These are phyloP conservation scores for Psilopsiagon aurifrons DNA, from an alignment of 2,113 vertebrate genomes.

Conservation along the genomic window DNA sequence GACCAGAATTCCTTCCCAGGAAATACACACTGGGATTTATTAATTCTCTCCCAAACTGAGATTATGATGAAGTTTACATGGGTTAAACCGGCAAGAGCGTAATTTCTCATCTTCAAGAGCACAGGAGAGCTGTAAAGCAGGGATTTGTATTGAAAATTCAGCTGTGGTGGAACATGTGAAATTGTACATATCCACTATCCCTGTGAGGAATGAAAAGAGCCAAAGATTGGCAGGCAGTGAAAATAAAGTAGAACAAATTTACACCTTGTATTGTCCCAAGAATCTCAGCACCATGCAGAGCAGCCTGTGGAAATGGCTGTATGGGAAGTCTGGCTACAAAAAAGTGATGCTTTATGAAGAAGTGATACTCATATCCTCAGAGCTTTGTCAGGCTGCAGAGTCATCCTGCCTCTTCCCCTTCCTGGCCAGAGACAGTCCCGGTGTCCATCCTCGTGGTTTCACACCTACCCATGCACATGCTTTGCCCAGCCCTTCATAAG, in stretches of 20 bases:
- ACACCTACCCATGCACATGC: rapidly evolving
- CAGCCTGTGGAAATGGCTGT: neutral
- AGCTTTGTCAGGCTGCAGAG: neutral
- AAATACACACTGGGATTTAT: constrained; percentile 36
- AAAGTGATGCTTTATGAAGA: neutral
- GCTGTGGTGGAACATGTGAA: constrained; percentile 22
- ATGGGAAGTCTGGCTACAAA: neutral
- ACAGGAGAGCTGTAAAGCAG: constrained; percentile 37
- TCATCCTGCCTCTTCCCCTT: neutral
- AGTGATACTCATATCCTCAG: neutral
- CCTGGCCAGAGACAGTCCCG: neutral
- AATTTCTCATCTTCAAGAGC: constrained; percentile 1
- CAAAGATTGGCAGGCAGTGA: neutral
- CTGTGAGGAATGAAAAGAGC: neutral
- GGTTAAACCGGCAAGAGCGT: constrained; percentile 28
- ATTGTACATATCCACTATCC: neutral
- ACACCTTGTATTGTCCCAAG: neutral
- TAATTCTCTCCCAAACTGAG: constrained; percentile 24
- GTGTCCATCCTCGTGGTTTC: neutral
- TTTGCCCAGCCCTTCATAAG: neutral
- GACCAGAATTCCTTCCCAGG: constrained; percentile 35
- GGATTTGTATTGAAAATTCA: constrained; percentile 38
- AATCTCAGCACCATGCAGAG: neutral
- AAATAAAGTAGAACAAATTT: neutral
- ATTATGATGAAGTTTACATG: constrained; percentile 9